These are phyloP conservation scores for Rotaria magnacalcarata DNA, from an alignment of 2,888 invertebrate species.

Conservation along the genomic window DNA sequence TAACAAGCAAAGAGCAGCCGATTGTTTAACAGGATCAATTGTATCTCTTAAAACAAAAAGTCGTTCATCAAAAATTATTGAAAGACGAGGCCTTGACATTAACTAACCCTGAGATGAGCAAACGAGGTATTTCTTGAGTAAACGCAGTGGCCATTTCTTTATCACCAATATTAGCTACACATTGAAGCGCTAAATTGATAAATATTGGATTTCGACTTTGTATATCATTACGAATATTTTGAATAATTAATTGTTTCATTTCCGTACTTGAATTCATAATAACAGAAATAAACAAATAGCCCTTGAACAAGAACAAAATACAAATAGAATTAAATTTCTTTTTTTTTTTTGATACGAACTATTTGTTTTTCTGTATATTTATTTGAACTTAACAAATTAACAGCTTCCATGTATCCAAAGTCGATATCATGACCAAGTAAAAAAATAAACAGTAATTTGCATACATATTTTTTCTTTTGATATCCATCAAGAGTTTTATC, in stretches of 20 bases:
- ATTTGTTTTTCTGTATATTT: conserved; percentile 99
- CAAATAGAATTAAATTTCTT: too few species aligned
- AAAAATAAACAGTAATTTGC: conserved; percentile 97
- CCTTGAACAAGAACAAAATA: conserved; percentile 63
- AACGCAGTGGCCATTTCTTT: conserved; percentile 99
- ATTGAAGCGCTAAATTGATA: conserved; percentile 94
- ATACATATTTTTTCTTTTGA: conserved; percentile 99
- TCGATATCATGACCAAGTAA: conserved; percentile 98
- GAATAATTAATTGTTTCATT: conserved; percentile 94
- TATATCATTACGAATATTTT: conserved; percentile 97
- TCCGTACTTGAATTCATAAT: conserved; percentile 97
- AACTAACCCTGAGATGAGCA: conserved; percentile 85
- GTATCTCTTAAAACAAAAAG: conserved; percentile 67
- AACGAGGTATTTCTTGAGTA: conserved; percentile 91
- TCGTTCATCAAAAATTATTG: too few species aligned
- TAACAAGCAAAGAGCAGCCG: conserved; percentile 89
- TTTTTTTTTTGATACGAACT: conserved; percentile 59
- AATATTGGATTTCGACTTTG: conserved; percentile 88
- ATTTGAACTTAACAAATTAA: conserved; percentile 95
- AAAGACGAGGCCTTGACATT: too few species aligned
- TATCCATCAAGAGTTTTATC: conserved; percentile 99
- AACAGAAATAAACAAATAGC: conserved; percentile 97
- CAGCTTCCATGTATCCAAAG: conserved; percentile 99
- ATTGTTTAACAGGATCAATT: conserved; percentile 98
- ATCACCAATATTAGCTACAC: conserved; percentile 98